These are phyloP conservation scores for Pseudeuparius sepicola DNA, from an alignment of 2,888 invertebrate genomes.

Conservation along the genomic window DNA sequence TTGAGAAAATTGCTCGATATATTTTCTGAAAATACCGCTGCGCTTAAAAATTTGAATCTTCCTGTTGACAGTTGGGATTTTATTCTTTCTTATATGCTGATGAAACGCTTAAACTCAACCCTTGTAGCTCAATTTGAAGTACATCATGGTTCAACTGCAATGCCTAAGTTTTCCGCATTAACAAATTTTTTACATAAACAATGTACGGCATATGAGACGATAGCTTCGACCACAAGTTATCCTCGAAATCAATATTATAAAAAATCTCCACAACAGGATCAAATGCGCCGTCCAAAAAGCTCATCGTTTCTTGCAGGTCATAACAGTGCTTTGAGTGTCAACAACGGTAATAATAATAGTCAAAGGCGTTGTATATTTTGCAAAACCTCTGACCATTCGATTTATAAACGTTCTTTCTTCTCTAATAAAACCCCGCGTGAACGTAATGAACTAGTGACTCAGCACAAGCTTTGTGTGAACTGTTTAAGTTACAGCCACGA, in stretches of 20 bases:
- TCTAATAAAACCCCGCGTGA: background rate
- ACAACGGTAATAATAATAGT: too few species aligned
- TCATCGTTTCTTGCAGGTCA: too few species aligned
- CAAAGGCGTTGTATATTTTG: background rate
- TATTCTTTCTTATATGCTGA: background rate
- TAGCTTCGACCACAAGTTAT: too few species aligned
- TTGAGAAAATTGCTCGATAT: background rate
- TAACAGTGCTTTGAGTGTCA: too few species aligned
- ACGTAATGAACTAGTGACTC: background rate
- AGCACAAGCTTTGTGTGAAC: background rate
- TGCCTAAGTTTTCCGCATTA: constrained; percentile 1
- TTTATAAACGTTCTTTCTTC: constrained; percentile 1
- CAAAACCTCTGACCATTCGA: background rate
- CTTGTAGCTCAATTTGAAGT: background rate
- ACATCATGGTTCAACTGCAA: background rate
- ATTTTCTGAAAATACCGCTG: background rate
- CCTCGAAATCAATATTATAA: too few species aligned
- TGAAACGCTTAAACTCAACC: background rate
- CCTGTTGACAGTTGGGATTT: constrained; percentile 1
- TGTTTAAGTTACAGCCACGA: background rate
- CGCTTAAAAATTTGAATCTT: background rate
- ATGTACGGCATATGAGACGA: background rate
- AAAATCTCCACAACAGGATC: too few species aligned
- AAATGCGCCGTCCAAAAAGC: too few species aligned
- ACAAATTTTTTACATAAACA: background rate